Evolutionary conservation across 64 coral and sea anemone genomes (phyloP).

Genomic region (Platygyra sinensis): DNA sequence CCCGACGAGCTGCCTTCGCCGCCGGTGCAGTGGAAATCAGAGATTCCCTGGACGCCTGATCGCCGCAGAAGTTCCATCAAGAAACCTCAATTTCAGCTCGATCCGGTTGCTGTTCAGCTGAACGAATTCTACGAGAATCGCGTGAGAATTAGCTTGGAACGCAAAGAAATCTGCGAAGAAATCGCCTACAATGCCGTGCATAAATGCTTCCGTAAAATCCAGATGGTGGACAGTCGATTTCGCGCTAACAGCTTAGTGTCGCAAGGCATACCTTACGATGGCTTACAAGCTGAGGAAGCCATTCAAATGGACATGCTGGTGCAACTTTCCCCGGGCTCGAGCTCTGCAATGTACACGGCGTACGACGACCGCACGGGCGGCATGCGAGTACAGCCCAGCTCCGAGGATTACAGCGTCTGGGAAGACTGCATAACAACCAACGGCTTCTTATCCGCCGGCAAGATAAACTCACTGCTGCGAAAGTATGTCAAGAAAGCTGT

Average conservation of each 20-base stretch:
- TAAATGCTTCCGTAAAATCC: constrained; percentile 91
- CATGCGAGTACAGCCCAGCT: constrained; percentile 80
- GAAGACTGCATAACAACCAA: constrained; percentile 89
- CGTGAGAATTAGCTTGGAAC: constrained; percentile 82
- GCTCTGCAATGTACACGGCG: constrained; percentile 85
- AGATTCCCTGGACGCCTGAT: constrained; percentile 54
- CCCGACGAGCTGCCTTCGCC: constrained; percentile 33
- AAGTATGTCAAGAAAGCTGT: constrained; percentile 96
- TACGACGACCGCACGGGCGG: constrained; percentile 64
- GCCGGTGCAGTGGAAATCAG: constrained; percentile 44
- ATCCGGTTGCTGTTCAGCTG: constrained; percentile 83
- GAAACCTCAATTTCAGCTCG: constrained; percentile 78
- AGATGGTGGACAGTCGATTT: constrained; percentile 93
- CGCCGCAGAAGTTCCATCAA: constrained; percentile 82
- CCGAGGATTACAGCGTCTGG: constrained; percentile 71
- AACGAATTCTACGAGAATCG: constrained; percentile 98
- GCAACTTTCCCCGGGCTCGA: constrained; percentile 79
- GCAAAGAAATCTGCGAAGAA: constrained; percentile 98
- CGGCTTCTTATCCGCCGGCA: constrained; percentile 84
- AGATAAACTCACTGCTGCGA: constrained; percentile 83
- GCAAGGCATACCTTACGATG: constrained; percentile 93
- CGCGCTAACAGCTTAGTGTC: constrained; percentile 92
- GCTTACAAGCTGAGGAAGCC: constrained; percentile 87
- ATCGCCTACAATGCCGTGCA: constrained; percentile 86
- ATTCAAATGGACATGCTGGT: constrained; percentile 94